Conservation (phyloP, 2,113 vertebrate species). For the Helogale parvula region DNA sequence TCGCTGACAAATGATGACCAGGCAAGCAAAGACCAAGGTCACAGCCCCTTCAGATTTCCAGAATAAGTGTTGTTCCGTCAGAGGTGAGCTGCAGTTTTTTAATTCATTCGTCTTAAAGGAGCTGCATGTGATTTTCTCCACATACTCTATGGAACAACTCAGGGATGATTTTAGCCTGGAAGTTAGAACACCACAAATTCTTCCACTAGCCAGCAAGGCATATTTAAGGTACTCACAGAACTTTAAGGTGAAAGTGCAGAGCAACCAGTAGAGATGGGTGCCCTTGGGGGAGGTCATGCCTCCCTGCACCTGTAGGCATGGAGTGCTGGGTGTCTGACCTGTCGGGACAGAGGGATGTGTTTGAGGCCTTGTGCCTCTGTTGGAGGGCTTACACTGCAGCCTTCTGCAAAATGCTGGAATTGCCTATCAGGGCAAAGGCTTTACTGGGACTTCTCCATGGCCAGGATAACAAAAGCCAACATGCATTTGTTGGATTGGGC, state of each 20-base stretch:
- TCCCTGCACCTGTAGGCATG: conserved; percentile 59
- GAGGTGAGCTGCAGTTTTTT: conserved; percentile 89
- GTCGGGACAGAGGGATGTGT: background rate
- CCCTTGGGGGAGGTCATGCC: conserved; percentile 58
- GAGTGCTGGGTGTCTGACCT: conserved; percentile 25
- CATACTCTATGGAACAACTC: conserved; percentile 87
- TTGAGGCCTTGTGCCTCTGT: background rate
- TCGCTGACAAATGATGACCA: conserved; percentile 87
- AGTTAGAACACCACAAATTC: conserved; percentile 88
- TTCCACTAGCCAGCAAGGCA: conserved; percentile 88
- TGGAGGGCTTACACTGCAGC: background rate
- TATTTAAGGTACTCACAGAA: conserved; percentile 63
- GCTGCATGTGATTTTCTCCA: conserved; percentile 87
- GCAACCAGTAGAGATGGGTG: conserved; percentile 52
- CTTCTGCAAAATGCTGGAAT: background rate
- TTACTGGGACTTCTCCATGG: background rate
- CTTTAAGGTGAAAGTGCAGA: conserved; percentile 53
- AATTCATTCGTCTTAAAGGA: conserved; percentile 84
- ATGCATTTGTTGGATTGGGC: background rate
- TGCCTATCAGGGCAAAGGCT: background rate
- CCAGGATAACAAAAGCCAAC: background rate
- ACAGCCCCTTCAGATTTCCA: conserved; percentile 89
- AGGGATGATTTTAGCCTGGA: conserved; percentile 81
- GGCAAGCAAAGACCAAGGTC: conserved; percentile 84
- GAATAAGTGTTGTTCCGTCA: conserved; percentile 87